Conservation (phyloP, 2,113 vertebrate genomes). For the Stigmatopora argus region DNA sequence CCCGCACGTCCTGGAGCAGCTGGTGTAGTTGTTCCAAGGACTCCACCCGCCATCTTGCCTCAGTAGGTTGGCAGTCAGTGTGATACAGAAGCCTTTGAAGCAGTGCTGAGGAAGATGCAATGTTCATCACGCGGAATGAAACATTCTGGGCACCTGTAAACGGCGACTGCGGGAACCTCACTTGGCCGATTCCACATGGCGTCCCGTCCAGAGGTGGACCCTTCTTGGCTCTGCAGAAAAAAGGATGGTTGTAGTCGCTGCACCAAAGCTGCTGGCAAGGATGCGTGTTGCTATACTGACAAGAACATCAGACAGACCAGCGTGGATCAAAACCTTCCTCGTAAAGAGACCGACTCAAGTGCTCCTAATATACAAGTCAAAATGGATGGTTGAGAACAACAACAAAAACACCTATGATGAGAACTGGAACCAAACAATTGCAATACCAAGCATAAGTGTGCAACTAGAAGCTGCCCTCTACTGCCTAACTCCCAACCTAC, state of each 20-base stretch:
- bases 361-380: not conserved
- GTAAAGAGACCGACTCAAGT: not conserved
- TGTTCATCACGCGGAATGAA: not conserved
- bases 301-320: not conserved
- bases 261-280: constrained; percentile 97
- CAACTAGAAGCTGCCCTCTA: too few species aligned
- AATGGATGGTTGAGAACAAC: not conserved
- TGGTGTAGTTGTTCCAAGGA: constrained; percentile 83
- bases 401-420: not conserved
- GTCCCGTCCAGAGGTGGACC: constrained; percentile 94
- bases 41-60: constrained; percentile 94
- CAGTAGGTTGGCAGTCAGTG: constrained; percentile 85
- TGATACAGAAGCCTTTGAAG: constrained; percentile 93
- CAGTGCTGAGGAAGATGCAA: constrained; percentile 76
- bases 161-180: constrained; percentile 40
- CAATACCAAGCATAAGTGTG: too few species aligned
- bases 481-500: too few species aligned
- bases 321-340: not conserved
- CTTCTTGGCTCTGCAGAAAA: constrained; percentile 96
- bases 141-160: not conserved
- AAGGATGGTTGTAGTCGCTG: constrained; percentile 89
- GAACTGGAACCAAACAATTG: too few species aligned
- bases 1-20: constrained; percentile 89
- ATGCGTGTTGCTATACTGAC: constrained; percentile 85
- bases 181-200: constrained; percentile 87